Evolutionary conservation across 2,888 invertebrate genomes (phyloP), one percentile per base, ranked within the genome.

Genomic region (Euproctis similis): DNA sequence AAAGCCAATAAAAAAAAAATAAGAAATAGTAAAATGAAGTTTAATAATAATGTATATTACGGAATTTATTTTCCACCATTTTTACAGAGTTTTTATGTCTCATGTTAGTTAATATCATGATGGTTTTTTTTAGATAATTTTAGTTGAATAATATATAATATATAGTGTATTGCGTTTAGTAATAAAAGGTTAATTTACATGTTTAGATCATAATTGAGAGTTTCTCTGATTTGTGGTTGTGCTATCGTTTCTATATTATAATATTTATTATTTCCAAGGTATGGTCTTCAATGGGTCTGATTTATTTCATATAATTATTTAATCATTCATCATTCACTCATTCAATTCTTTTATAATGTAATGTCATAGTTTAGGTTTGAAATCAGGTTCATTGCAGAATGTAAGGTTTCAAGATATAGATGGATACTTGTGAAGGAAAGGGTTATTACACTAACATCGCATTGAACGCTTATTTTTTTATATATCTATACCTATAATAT

Each of bases 161-260:
- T 63, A 59, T 74, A 77, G 69, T 73, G 65, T 72, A 68, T 68
- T 69, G 61, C 64, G 66, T 63, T 54, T 68, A 62, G 52, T 65
- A 81, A 82, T 80, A 80, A 84, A 82, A 64, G 67, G 59, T 72
- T 73, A 66, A 69, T 64, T 63, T 68, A 61, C 67, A 64, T 72
- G 70, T 76, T n/a, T 80, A 75, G 74, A 65, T 59, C 56, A 65
- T 58, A 60, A 74, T 71, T 73, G 71, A 66, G 75, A 70, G 72
- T 78, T 78, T 81, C 65, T 72, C 58, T 80, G 77, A 77, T 75
- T 48, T 65, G 49, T 73, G 76, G 77, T 76, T 78, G 84, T 82
- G 82, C 81, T 78, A 76, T 80, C 62, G 50, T 50, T 46, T 53
- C 8, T 56, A 58, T 62, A 56, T 58, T 58, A 44, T n/a, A n/a